Evolutionary conservation across 2,113 vertebrate genomes (phyloP), one percentile per base, ranked within the genome.

Genomic region (Macquaria ambigua): DNA sequence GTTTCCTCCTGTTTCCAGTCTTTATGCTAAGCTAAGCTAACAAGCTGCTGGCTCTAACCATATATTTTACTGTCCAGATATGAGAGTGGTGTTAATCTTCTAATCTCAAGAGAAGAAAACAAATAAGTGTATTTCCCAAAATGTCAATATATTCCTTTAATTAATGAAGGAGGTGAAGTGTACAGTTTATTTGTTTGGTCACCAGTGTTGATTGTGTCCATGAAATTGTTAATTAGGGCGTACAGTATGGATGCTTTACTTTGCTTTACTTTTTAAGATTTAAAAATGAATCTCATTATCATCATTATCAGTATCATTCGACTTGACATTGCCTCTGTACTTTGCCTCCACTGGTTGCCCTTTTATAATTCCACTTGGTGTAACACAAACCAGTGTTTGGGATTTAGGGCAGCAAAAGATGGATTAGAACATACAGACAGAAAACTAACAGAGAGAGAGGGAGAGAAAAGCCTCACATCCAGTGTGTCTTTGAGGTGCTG

Each of bases 301-400:
- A 18, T 84, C n/a, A n/a, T n/a, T n/a, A n/a, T n/a, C n/a, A 11
- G 20, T 48, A 41, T 55, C 15, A 18, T 84, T 74, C 3, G 1
- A 61, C 63, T 64, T 70, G 70, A 75, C 64, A 46, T 76, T 55
- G 58, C 79, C 62, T 59, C 12, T 3, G 16, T 43, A 1, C 14
- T 50, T 56, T 64, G 41, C 53, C 62, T 80, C 64, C 59, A n/a
- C 6, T 59, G 75, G 59, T 56, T 86, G 79, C 75, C 86, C 78
- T 88, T 87, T 83, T 39, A 71, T 68, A 83, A 88, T 64, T 79
- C 68, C 64, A 37, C 59, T 73, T 43, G 52, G 73, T 25, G 82
- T 66, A 58, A 78, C 74, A 67, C 73, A 85, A 68, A 79, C 46
- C 76, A 79, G 67, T 87, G 90, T 92, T 89, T 88, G 75, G 70